Evolutionary conservation across 2,113 vertebrate genomes (phyloP).

Genomic region (Clarias magur): DNA sequence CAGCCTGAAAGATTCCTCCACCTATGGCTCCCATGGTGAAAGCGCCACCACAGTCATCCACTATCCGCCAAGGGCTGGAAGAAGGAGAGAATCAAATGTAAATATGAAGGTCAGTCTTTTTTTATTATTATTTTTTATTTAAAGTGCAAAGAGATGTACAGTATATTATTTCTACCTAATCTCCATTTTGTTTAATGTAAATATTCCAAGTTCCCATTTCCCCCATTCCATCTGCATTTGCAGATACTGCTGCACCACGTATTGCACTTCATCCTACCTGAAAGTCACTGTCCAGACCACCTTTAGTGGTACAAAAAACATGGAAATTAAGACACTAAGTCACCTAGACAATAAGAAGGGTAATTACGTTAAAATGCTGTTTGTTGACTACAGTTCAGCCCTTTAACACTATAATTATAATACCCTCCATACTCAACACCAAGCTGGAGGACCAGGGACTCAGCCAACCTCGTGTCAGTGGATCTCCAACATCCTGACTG

Average conservation of each 20-base stretch:
- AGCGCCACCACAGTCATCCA: slow-evolving; percentile 95
- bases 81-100: slow-evolving; percentile 14
- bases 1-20: slow-evolving; percentile 93
- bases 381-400: too few species aligned
- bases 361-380: too few species aligned
- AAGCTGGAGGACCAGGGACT: too few species aligned
- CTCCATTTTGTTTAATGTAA: background rate
- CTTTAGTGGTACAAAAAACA: background rate
- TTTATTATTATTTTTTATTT: background rate
- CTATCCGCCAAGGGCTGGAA: slow-evolving; percentile 93
- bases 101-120: background rate
- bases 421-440: too few species aligned
- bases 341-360: too few species aligned
- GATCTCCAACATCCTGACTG: too few species aligned
- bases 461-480: too few species aligned
- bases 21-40: slow-evolving; percentile 97
- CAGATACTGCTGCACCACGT: background rate
- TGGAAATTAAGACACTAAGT: background rate
- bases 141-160: background rate
- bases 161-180: background rate
- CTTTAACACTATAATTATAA: too few species aligned
- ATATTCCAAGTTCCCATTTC: background rate
- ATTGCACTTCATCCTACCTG: background rate
- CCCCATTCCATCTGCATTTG: background rate
- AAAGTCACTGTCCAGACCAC: background rate